These are phyloP conservation scores for Hydractinia symbiolongicarpus DNA, from an alignment of 30 jellyfish, hydroid and myxozoan species.

Conservation along the genomic window DNA sequence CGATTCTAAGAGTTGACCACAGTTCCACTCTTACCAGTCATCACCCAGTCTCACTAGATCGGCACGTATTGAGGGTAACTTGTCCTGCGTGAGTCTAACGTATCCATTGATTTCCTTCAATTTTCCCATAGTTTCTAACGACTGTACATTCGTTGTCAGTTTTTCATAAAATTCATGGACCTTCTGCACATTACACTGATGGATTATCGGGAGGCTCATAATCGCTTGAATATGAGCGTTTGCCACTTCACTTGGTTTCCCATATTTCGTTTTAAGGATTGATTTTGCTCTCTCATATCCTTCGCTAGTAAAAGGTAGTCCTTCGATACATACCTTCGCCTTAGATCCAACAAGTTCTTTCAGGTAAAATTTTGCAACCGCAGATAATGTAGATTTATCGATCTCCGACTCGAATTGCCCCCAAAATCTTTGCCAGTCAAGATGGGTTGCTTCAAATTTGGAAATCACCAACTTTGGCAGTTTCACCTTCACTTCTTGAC, in stretches of 20 bases:
- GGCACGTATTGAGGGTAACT: constrained; percentile 48
- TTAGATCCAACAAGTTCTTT: constrained; percentile 22
- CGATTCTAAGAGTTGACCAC: constrained; percentile 35
- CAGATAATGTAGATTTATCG: constrained; percentile 7
- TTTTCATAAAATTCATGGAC: constrained; percentile 39
- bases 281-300: constrained; percentile 70
- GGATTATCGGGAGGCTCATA: constrained; percentile 40
- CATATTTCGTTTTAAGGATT: constrained; percentile 44
- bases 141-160: constrained; percentile 43
- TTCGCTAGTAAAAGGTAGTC: constrained; percentile 53
- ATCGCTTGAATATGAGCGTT: constrained; percentile 54
- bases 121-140: constrained; percentile 74
- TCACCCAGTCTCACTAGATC: constrained; percentile 57
- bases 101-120: constrained; percentile 41
- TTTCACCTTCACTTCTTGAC: constrained; percentile 25
- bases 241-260: constrained; percentile 48
- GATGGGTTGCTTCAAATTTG: constrained; percentile 31
- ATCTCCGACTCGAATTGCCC: constrained; percentile 46
- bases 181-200: constrained; percentile 27
- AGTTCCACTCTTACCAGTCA: constrained; percentile 65
- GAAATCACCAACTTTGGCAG: too few relatives aligned
- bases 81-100: constrained; percentile 57
- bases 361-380: constrained; percentile 45
- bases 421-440: constrained; percentile 30
- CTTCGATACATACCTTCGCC: constrained; percentile 31